Conservation (phyloP, 2,797 vertebrate species). For the Typhlichthys eigenmanni region DNA sequence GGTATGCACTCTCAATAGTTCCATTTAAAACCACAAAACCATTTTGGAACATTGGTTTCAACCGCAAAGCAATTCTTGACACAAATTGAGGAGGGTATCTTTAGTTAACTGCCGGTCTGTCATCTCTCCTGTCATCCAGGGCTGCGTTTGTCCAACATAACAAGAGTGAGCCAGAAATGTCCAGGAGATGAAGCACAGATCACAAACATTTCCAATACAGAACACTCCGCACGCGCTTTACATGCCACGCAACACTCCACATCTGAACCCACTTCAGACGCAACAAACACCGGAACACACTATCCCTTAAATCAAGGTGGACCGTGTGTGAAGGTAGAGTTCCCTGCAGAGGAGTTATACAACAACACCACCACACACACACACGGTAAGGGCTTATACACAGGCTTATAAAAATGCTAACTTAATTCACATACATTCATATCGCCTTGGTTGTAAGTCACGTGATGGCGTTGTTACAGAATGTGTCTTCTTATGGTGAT, state of each 20-base stretch:
- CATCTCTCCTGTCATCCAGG: slow-evolving; percentile 29
- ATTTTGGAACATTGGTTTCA: no score
- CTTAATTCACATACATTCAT: no score
- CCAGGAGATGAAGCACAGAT: slow-evolving; percentile 10
- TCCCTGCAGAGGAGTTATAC: slow-evolving; percentile 21
- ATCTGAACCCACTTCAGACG: not conserved
- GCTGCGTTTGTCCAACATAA: slow-evolving; percentile 34
- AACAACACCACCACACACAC: slow-evolving; percentile 19
- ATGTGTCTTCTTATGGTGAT: no score
- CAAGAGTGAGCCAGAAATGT: slow-evolving; percentile 28
- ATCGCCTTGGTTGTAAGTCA: no score
- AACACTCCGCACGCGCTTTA: slow-evolving; percentile 3
- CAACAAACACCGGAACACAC: not conserved
- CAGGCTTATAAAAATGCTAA: no score
- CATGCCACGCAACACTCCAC: not conserved
- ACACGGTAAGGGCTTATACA: slow-evolving; percentile 40
- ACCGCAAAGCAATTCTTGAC: no score
- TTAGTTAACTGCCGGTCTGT: not conserved
- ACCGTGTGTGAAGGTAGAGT: slow-evolving; percentile 26
- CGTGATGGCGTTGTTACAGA: no score
- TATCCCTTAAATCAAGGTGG: slow-evolving; percentile 7
- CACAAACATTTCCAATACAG: slow-evolving; percentile 1
- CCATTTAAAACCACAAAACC: no score
- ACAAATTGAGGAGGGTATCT: not conserved
- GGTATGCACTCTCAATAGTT: no score